These are phyloP conservation scores for Pteropus alecto DNA, from an alignment of 2,113 vertebrate genomes.

Conservation along the genomic window DNA sequence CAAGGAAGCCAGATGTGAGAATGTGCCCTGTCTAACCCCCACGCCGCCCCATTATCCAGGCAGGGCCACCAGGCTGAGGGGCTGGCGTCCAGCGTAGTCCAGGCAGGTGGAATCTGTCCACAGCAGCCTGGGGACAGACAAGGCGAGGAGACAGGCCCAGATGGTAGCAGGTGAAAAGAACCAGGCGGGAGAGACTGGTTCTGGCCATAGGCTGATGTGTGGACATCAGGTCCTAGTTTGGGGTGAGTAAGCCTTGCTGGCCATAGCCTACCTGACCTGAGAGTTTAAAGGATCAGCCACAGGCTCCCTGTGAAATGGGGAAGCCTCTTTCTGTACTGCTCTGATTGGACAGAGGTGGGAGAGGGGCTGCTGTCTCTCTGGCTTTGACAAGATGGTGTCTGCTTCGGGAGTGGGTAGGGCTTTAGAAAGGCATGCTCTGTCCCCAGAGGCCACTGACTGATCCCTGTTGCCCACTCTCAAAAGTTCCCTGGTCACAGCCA, in stretches of 20 bases:
- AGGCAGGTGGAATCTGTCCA: background rate
- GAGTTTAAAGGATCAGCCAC: background rate
- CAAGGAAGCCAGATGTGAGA: background rate
- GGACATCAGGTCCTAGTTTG: background rate
- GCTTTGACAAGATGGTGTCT: background rate
- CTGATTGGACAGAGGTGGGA: fast-evolving
- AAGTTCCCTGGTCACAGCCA: background rate
- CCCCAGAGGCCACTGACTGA: background rate
- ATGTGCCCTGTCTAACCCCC: too few relatives aligned
- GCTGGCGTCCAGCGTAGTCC: background rate
- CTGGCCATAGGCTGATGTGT: fast-evolving
- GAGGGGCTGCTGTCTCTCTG: background rate
- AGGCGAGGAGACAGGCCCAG: background rate
- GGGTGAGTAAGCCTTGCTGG: background rate
- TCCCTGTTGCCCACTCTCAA: background rate
- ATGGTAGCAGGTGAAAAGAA: background rate
- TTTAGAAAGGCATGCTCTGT: background rate
- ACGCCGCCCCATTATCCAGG: background rate
- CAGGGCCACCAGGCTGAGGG: background rate
- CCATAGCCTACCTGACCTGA: background rate
- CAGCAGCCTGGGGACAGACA: background rate
- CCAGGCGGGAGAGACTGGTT: background rate
- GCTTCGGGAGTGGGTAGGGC: background rate
- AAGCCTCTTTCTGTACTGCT: background rate
- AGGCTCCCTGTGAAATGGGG: background rate